Base-by-base conservation (phyloP, 2,113 vertebrate genomes). In the Gambusia holbrooki region DNA sequence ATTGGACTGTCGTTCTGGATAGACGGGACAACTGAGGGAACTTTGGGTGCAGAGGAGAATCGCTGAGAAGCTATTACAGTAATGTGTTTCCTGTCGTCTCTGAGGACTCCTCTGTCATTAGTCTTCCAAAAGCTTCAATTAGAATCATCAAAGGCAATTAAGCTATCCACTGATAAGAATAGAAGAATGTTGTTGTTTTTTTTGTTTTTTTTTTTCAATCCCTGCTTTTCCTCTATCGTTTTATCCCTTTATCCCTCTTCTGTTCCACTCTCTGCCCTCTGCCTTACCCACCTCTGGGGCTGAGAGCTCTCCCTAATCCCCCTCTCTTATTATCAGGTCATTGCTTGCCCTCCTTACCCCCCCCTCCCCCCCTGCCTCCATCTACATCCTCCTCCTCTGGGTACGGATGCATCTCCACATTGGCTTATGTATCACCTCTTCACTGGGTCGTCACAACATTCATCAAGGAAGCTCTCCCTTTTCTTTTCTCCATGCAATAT, bases 71-170 rank as follows among this genome's bases (percentile, higher is more conserved):
- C 90, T 86, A 86, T 89, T 91, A 90, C 87, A 84, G 92, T 90
- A 91, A 90, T 90, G 84, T 89, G 88, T 90, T 87, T 88, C 91
- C 91, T 88, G 83, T 27, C 15, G 89, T 92, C 92, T 93, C 92
- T 84, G 75, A 89, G 92, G 92, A 92, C 77, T 85, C 80, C 79
- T 86, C 83, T 81, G 84, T 91, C 90, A 91, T 93, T 91, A 92
- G 90, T 91, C 88, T 92, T 92, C 88, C 89, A 83, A 92, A 92
- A 90, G 91, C 90, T 88, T 86, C 91, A 91, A 92, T 93, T 93
- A 92, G 91, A 90, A 86, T 93, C 92, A 92, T 92, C 92, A 93
- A 92, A 93, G 89, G 90, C 90, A 91, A 93, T 93, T 92, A 92
- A 92, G 91, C 92, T 92, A 90, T 92, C 81, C 84, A 82, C 91